These are phyloP conservation scores for Timandra comae DNA, from an alignment of 2,888 invertebrate species.

Conservation along the genomic window DNA sequence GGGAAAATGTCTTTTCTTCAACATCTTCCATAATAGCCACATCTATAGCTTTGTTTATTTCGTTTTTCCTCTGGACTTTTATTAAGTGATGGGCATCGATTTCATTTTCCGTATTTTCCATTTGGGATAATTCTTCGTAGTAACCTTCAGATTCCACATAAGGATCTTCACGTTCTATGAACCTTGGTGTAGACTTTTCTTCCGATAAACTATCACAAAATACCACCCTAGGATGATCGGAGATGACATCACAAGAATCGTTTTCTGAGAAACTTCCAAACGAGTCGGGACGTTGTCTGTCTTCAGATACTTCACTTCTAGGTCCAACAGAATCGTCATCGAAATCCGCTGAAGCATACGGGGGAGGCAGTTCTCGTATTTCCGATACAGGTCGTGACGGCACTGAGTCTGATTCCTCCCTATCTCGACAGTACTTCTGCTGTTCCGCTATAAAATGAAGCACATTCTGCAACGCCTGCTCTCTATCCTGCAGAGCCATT, in stretches of 20 bases:
- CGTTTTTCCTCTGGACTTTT: slow-evolving; percentile 68
- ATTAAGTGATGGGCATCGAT: slow-evolving; percentile 57
- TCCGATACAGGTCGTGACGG: slow-evolving; percentile 75
- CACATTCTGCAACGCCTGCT: slow-evolving; percentile 83
- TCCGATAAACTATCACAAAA: slow-evolving; percentile 67
- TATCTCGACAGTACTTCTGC: slow-evolving; percentile 81
- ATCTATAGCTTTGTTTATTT: slow-evolving; percentile 63
- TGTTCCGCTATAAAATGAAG: slow-evolving; percentile 86
- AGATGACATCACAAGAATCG: slow-evolving; percentile 62
- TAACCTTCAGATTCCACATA: slow-evolving; percentile 64
- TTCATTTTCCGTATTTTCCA: slow-evolving; percentile 64
- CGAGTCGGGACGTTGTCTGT: slow-evolving; percentile 63
- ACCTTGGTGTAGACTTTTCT: slow-evolving; percentile 60
- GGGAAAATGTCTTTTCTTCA: slow-evolving; percentile 32
- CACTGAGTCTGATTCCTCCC: slow-evolving; percentile 77
- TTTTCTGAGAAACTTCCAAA: slow-evolving; percentile 71
- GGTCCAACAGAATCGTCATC: slow-evolving; percentile 69
- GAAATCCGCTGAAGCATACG: slow-evolving; percentile 67
- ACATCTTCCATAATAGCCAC: slow-evolving; percentile 41
- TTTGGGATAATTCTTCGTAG: slow-evolving; percentile 51
- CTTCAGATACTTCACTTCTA: slow-evolving; percentile 67
- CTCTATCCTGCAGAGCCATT: slow-evolving; percentile 77
- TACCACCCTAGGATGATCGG: slow-evolving; percentile 48
- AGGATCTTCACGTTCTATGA: slow-evolving; percentile 67
- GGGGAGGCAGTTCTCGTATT: slow-evolving; percentile 74